Evolutionary conservation across 1,140 invertebrate genomes (phyloP).

Genomic region (Brachionus angularis): DNA sequence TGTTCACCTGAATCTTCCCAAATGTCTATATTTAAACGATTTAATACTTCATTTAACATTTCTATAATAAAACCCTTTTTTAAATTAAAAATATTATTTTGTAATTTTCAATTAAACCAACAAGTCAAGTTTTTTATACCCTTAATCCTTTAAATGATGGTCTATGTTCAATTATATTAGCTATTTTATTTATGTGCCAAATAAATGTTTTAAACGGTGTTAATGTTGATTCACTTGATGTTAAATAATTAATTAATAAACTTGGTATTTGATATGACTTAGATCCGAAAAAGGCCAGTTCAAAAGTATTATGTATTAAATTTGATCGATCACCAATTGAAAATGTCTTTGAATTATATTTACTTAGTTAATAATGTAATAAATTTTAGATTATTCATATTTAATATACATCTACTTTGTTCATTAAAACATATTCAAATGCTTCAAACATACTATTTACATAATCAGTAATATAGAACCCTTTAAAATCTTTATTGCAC

Average conservation of each 20-base stretch:
- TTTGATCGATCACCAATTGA: slow-evolving; percentile 10
- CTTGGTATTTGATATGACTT: slow-evolving; percentile 24
- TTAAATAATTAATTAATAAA: slow-evolving; percentile 9
- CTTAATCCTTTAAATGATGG: slow-evolving; percentile 11
- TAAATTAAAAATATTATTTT: too few relatives aligned
- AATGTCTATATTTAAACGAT: not conserved
- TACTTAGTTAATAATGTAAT: too few relatives aligned
- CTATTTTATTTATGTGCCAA: slow-evolving; percentile 24
- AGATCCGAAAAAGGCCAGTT: slow-evolving; percentile 30
- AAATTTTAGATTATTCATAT: too few relatives aligned
- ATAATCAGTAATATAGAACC: slow-evolving; percentile 39
- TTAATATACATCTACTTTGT: not conserved
- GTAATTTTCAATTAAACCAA: too few relatives aligned
- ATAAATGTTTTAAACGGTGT: slow-evolving; percentile 22
- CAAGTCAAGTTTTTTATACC: too few relatives aligned
- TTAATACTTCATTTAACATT: not conserved
- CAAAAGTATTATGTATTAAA: slow-evolving; percentile 30
- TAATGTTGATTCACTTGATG: not conserved
- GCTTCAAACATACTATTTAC: slow-evolving; percentile 8
- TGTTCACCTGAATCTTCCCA: not conserved
- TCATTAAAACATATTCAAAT: not conserved
- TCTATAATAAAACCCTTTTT: not conserved
- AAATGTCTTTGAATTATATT: too few relatives aligned
- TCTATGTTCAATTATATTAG: slow-evolving; percentile 15
- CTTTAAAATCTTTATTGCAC: slow-evolving; percentile 36